Evolutionary conservation across 2,113 vertebrate genomes (phyloP).

Genomic region (Protobothrops flavoviridis): DNA sequence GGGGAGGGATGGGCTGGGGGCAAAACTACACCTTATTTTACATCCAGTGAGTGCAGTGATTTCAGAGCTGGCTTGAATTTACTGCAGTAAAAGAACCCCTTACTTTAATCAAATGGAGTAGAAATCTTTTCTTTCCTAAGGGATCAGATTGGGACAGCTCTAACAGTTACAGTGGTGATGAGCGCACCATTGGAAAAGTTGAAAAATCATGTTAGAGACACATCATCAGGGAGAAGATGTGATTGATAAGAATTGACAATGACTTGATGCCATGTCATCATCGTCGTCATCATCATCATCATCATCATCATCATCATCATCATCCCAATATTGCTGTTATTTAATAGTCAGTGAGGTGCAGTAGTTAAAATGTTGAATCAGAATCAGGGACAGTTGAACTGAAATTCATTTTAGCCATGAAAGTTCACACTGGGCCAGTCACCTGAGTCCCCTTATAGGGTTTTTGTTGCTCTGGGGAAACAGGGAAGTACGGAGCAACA

Average conservation of each 20-base stretch:
- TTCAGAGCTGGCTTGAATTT: too few species aligned
- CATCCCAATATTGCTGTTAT: neutral
- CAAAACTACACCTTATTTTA: too few species aligned
- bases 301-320: neutral
- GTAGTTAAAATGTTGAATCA: neutral
- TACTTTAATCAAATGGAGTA: too few species aligned
- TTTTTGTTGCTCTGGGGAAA: neutral
- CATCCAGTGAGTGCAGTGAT: too few species aligned
- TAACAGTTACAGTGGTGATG: neutral
- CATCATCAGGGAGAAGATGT: neutral
- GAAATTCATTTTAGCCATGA: neutral
- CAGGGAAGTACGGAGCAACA: neutral
- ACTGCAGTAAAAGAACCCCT: too few species aligned
- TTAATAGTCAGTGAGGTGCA: neutral
- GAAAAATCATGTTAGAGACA: neutral
- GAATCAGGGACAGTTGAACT: neutral
- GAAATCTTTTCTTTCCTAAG: too few species aligned
- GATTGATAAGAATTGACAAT: neutral
- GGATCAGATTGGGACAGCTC: too few species aligned
- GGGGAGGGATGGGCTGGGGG: too few species aligned
- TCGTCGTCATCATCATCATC: neutral
- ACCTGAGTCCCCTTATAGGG: neutral
- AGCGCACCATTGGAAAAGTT: neutral
- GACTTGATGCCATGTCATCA: neutral
- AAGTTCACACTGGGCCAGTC: neutral